Evolutionary conservation across 2,888 invertebrate genomes (phyloP), one percentile per base, ranked within the genome.

Genomic region (Tetranychus truncatus): DNA sequence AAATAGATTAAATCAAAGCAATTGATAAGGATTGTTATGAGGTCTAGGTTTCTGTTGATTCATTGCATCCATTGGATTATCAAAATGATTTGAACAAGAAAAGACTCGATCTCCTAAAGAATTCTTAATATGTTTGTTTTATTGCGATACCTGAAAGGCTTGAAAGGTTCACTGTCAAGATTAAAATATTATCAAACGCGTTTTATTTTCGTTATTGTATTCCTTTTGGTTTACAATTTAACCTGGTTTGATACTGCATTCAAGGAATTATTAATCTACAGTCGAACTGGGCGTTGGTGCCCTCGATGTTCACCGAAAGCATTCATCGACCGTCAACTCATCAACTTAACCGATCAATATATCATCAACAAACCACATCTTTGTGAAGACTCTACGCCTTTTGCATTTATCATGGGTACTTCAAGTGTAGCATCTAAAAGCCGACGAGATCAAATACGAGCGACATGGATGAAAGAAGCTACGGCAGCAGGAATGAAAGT

Each of bases 291-390:
- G 9, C 11, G 11, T 24, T 69, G 69, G 69, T 69, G 69, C 8
- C 69, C 69, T 69, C 69, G 69, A 24, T 69, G 69, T 69, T 20
- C 21, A 9, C 69, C 69, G 15, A 24, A 69, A 11, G 69, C 69
- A 24, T 69, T 69, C 21, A 21, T 69, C 11, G 21, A 20, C 1
- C 9, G 21, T 20, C 6, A 69, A 8, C 34, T 69, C 1, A 24
- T 69, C 1, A 69, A 69, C 20, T 20, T 11, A 24, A 24, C 34
- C 3, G 21, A 69, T 6, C 21, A 11, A 20, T 69, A 69, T 8
- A 15, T 55, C 9, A 69, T 69, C 11, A 6, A 18, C 34, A 69
- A 69, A 69, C 69, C 69, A 5, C 1, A 24, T 69, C 11, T 24
- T n/a, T 69, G 69, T 69, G 21, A 20, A 20, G 20, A 24, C 24